phyloP scores from a whole-genome alignment of 2,113 vertebrate genomes.

The Paramormyrops kingsleyae region DNA sequence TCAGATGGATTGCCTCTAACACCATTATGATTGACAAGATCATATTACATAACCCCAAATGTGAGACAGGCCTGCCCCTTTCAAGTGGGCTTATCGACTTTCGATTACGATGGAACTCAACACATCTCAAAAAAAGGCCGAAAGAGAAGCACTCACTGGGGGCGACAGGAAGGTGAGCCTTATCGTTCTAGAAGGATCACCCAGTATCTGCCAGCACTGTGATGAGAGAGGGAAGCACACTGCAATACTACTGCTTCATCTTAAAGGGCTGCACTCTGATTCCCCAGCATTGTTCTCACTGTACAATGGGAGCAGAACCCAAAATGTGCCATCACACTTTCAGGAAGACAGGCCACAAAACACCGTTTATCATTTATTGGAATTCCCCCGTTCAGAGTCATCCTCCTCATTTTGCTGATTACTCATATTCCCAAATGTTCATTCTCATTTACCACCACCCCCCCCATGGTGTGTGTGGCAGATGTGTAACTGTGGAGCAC shows the following conservation, averaged over 20 bases:
- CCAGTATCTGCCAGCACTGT: background rate
- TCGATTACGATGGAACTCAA: constrained; percentile 78
- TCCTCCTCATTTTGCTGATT: background rate
- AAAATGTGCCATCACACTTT: background rate
- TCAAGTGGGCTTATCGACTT: constrained; percentile 87
- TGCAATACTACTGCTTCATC: background rate
- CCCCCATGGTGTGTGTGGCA: constrained; percentile 31
- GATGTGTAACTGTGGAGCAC: constrained; percentile 31
- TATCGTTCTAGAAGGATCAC: constrained; percentile 25
- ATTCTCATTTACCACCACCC: constrained; percentile 3
- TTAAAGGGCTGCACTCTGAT: background rate
- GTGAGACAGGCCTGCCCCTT: constrained; percentile 61
- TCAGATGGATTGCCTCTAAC: constrained; percentile 87
- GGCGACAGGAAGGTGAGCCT: constrained; percentile 19
- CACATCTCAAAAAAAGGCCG: constrained; percentile 54
- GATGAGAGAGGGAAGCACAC: background rate
- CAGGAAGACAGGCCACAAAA: background rate
- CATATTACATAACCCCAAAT: constrained; percentile 81
- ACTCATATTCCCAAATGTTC: constrained; percentile 9
- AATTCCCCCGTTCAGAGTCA: too few relatives aligned
- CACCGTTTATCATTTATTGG: background rate
- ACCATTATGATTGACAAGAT: constrained; percentile 92
- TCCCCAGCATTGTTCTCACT: background rate
- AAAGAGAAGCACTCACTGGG: constrained; percentile 45
- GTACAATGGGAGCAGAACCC: background rate